These are phyloP conservation scores for Agriopis marginaria DNA, from an alignment of 2,888 invertebrate species.

Conservation along the genomic window DNA sequence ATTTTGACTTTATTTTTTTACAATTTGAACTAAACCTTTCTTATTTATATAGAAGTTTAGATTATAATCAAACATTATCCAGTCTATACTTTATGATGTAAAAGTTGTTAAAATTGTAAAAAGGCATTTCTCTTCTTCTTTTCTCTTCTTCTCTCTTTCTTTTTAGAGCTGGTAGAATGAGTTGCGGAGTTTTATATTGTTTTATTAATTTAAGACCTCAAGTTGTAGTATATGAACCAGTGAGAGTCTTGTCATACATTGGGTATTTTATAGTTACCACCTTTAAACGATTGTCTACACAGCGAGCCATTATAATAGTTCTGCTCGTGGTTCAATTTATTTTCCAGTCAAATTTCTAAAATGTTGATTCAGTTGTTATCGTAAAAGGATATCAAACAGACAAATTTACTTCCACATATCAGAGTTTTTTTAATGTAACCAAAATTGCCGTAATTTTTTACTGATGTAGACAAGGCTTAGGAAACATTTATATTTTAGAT, in stretches of 20 bases:
- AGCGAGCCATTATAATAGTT: background rate
- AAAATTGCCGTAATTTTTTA: background rate
- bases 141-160: conserved; percentile 47
- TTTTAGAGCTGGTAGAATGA: conserved; percentile 68
- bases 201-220: conserved; percentile 37
- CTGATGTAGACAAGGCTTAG: conserved; percentile 7
- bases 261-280: conserved; percentile 49
- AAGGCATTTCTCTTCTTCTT: conserved; percentile 59
- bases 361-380: too few species aligned
- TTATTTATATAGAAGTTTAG: background rate
- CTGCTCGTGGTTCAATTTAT: too few species aligned
- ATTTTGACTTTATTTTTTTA: conserved; percentile 31
- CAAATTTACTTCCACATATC: too few species aligned
- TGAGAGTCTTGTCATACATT: conserved; percentile 46
- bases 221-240: conserved; percentile 41
- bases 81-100: background rate
- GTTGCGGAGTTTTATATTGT: conserved; percentile 41
- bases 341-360: too few species aligned
- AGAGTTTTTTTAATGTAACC: too few species aligned
- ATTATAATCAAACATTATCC: background rate
- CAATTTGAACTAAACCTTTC: background rate
- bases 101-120: conserved; percentile 38
- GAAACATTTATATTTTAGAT: conserved; percentile 36
- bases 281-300: conserved; percentile 17
- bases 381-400: too few species aligned